Percentiles rank a stretch among this genome's conserved stretches.
phyloP scores from a whole-genome alignment of 2,113 vertebrate species.

The Dendropsophus ebraccatus region DNA sequence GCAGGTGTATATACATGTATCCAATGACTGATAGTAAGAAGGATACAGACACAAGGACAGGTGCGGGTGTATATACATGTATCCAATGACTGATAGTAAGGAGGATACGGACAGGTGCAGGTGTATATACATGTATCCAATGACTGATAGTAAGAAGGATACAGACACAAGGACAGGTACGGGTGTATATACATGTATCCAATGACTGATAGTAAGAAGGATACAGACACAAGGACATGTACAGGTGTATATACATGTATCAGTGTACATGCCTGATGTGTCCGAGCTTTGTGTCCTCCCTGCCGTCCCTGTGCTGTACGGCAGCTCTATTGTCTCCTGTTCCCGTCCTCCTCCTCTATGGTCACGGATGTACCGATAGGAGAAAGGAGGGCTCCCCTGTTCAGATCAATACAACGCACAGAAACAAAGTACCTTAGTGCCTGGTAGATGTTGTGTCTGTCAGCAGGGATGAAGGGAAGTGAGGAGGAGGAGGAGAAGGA shows the following conservation, averaged over 20 bases:
- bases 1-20: no score
- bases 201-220: no score
- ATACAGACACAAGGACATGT: no score
- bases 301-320: background rate
- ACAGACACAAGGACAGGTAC: no score
- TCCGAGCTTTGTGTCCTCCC: no score
- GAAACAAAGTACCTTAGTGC: slow-evolving; percentile 45
- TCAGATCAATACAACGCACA: background rate
- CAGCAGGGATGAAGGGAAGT: slow-evolving; percentile 9
- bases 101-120: no score
- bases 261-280: no score
- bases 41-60: no score
- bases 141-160: background rate
- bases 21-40: no score
- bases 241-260: background rate
- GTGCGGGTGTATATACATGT: no score
- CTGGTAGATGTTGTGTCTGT: slow-evolving; percentile 14
- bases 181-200: no score
- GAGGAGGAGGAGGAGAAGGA: slow-evolving; percentile 3
- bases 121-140: background rate
- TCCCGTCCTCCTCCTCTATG: background rate
- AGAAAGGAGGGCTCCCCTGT: background rate
- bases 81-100: no score
- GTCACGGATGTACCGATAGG: background rate
- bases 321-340: background rate